A percentile compares a stretch with the other conserved stretches of the same genome.
Conservation (phyloP, 2,113 vertebrate species). For the Cyanistes caeruleus region DNA sequence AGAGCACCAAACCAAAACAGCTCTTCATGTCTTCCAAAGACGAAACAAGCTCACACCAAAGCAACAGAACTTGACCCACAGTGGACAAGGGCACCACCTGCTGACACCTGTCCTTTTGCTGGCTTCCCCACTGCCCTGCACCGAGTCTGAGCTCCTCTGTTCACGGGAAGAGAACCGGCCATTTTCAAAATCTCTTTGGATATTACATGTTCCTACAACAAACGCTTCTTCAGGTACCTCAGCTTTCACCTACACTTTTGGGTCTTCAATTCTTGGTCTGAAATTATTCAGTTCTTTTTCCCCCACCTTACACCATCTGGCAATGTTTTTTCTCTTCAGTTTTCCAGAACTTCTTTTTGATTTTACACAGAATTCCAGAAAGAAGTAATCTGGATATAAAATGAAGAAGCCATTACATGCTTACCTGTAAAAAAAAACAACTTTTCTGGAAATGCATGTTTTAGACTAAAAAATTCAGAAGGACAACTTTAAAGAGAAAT, state of each 20-base stretch:
- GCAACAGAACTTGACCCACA: not conserved
- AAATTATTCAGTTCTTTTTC: not conserved
- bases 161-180: not conserved
- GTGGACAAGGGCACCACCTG: conserved; percentile 16
- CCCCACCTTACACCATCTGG: not conserved
- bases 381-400: not conserved
- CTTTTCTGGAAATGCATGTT: not conserved
- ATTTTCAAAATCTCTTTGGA: not conserved
- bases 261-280: not conserved
- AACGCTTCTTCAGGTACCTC: not conserved
- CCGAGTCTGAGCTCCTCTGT: not conserved
- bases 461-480: not conserved
- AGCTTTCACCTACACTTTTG: not conserved
- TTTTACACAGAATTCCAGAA: not conserved
- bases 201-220: not conserved
- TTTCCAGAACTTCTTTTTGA: not conserved
- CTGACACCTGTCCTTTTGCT: not conserved
- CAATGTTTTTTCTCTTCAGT: not conserved
- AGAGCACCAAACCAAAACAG: not conserved
- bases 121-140: not conserved
- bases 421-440: not conserved
- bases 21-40: not conserved
- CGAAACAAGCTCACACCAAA: not conserved
- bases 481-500: not conserved
- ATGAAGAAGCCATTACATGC: not conserved